Base-by-base conservation (phyloP, 2,888 invertebrate species). In the Athripsodes cinereus region DNA sequence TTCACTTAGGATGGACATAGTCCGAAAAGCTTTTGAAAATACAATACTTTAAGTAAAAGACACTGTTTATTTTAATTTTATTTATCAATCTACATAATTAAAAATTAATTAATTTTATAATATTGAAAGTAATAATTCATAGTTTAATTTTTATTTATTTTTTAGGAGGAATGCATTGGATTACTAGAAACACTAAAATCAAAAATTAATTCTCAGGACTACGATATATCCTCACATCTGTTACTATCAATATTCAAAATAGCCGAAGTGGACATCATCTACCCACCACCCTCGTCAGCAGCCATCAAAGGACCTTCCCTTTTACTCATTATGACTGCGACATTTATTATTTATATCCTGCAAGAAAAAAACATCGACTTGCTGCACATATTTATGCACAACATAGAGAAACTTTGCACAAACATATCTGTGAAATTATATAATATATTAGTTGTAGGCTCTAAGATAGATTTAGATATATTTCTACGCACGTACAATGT, bases 161-260 rank as follows among this genome's bases (percentile, higher is more conserved):
- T 80, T 10, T 81, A 93, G 92, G 90, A 90, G 73, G 87, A 90
- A 71, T 94, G 93, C 75, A 88, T 87, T 57, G 85, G 87, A 66
- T 84, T 90, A 64, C 77, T 93, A 64, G 88, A 90, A 74, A 82
- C 86, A 64, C 84, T 93, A 62, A 90, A 90, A 70, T 85, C 88
- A 63, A 86, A 90, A 69, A 92, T 94, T 70, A 93, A 92, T 77
- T 83, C 87, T 51, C 87, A 89, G 68, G 87, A 91, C 72, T 87
- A 89, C 65, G 90, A 92, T 69, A 87, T 93, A 65, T 88, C 89
- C 69, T 91, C 92, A 52, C 92, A 93, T 72, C 85, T 91, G 61
- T 81, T 92, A 35, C 81, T 93, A 59, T 93, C 93, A 66, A 92
- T 93, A 72, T 90, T 93, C 79, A 93, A 93, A 79, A 90, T 93